phyloP scores from a whole-genome alignment of 2,797 vertebrate genomes.

The Bovichtus variegatus region DNA sequence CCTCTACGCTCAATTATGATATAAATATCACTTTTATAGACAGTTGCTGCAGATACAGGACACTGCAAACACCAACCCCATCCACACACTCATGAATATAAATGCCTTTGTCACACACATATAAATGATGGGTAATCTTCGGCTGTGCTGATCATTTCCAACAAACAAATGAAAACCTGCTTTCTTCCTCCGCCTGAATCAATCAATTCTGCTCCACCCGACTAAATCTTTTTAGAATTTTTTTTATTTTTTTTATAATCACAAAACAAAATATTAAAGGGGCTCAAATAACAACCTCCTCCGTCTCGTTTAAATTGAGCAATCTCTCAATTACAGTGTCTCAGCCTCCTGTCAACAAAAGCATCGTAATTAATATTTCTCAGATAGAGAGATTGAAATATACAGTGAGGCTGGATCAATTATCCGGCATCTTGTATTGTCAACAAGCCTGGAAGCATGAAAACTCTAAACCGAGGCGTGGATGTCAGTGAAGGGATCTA shows the following conservation, averaged over 20 bases:
- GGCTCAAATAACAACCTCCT: conserved; percentile 53
- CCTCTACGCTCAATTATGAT: conserved; percentile 15
- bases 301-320: conserved; percentile 51
- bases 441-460: conserved; percentile 53
- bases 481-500: conserved; percentile 37
- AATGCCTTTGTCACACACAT: conserved; percentile 29
- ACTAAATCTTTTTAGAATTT: conserved; percentile 3
- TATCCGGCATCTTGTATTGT: conserved; percentile 66
- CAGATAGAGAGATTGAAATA: conserved; percentile 42
- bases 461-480: conserved; percentile 29
- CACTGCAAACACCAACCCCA: conserved; percentile 16
- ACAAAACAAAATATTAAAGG: conserved; percentile 47
- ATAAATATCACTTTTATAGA: conserved; percentile 19
- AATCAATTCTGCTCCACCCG: conserved; percentile 50
- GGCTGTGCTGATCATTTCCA: conserved; percentile 47
- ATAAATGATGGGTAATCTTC: conserved; percentile 47
- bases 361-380: conserved; percentile 71
- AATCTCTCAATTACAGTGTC: conserved; percentile 64
- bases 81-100: conserved; percentile 19
- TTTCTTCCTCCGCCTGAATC: conserved; percentile 51
- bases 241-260: conserved; percentile 26
- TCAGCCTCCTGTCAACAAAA: conserved; percentile 49
- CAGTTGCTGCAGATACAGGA: conserved; percentile 1
- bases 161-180: conserved; percentile 63
- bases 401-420: conserved; percentile 70